These are phyloP conservation scores for Melieria omissa DNA, from an alignment of 2,888 invertebrate species.

Conservation along the genomic window DNA sequence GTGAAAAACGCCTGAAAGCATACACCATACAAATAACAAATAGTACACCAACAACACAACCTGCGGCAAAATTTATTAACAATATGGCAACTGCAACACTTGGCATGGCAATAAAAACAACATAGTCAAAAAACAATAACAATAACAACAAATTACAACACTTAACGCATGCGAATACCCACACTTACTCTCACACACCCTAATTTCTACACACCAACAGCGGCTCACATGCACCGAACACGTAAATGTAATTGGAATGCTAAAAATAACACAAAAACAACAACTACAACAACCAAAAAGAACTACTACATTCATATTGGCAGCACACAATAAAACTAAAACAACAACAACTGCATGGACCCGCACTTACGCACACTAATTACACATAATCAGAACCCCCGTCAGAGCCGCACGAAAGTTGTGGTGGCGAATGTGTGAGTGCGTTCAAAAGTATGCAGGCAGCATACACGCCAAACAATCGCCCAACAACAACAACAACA, in stretches of 20 bases:
- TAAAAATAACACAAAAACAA: no score
- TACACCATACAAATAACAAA: slow-evolving; percentile 1
- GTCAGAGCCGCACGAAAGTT: no score
- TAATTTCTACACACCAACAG: slow-evolving; percentile 4
- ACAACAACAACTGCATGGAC: not conserved
- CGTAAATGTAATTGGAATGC: slow-evolving; percentile 2
- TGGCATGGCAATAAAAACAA: slow-evolving; percentile 11
- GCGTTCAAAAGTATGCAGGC: no score
- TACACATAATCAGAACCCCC: slow-evolving; percentile 4
- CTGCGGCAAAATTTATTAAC: not conserved
- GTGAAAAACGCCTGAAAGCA: slow-evolving; percentile 11
- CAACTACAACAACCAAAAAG: no score
- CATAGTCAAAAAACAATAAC: not conserved
- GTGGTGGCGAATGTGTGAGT: no score
- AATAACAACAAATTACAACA: not conserved
- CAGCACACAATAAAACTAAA: not conserved
- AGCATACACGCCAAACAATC: slow-evolving; percentile 21
- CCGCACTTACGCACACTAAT: slow-evolving; percentile 5
- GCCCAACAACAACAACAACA: slow-evolving; percentile 34
- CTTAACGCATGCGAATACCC: not conserved
- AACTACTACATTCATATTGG: not conserved
- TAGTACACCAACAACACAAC: not conserved
- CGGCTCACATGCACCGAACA: slow-evolving; percentile 16
- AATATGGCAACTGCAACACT: not conserved
- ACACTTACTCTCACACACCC: slow-evolving; percentile 17